Evolutionary conservation across 2,888 invertebrate species (phyloP).

Genomic region (Anodontia alba): DNA sequence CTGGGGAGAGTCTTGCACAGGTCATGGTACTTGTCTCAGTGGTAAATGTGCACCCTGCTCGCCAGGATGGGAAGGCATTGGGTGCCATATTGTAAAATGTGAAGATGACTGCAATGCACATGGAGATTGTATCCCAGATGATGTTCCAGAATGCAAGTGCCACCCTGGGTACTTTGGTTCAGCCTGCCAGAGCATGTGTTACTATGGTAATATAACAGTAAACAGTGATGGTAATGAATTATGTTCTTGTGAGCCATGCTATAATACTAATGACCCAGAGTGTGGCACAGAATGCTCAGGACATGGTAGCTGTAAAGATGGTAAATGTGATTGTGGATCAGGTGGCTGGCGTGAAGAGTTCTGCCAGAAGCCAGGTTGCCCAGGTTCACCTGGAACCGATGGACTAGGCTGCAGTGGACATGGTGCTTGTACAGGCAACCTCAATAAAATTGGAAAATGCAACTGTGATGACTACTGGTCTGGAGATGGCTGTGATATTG

Average conservation of each 20-base stretch:
- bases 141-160: constrained; percentile 53
- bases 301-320: constrained; percentile 51
- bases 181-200: constrained; percentile 50
- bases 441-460: constrained; percentile 60
- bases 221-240: constrained; percentile 43
- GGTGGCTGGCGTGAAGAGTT: constrained; percentile 68
- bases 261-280: constrained; percentile 53
- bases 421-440: constrained; percentile 66
- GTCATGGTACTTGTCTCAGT: constrained; percentile 67
- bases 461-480: constrained; percentile 68
- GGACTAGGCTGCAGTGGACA: constrained; percentile 69
- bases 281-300: constrained; percentile 55
- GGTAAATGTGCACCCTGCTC: constrained; percentile 65
- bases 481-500: constrained; percentile 67
- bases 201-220: constrained; percentile 48
- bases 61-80: constrained; percentile 68
- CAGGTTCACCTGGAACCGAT: constrained; percentile 67
- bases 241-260: constrained; percentile 67
- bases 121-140: constrained; percentile 61
- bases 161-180: constrained; percentile 46
- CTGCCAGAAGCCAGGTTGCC: constrained; percentile 74
- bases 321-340: constrained; percentile 71
- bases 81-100: constrained; percentile 71
- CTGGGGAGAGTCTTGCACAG: constrained; percentile 61
- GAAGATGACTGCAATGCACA: constrained; percentile 65